Conservation (phyloP, 1,140 invertebrate species). For the Meloidogyne hapla region DNA sequence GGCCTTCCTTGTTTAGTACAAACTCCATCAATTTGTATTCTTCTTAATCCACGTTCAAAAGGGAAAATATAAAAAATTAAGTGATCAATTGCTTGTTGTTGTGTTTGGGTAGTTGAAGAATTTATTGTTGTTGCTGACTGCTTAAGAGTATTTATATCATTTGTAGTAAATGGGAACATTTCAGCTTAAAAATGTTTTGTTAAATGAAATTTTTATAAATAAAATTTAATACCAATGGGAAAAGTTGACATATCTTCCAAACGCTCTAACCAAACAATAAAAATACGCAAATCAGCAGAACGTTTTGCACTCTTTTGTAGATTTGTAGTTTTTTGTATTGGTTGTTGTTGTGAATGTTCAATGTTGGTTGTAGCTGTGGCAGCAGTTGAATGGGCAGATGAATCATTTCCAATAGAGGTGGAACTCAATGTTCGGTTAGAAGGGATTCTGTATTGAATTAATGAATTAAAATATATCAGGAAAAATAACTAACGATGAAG, state of each 20-base stretch:
- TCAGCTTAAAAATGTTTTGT: conserved; percentile 20
- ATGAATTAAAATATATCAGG: no score
- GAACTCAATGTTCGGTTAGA: conserved; percentile 19
- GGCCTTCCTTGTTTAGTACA: conserved; percentile 52
- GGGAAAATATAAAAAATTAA: conserved; percentile 38
- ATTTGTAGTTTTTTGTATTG: background rate
- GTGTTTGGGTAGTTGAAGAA: background rate
- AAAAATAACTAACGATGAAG: background rate
- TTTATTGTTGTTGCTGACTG: background rate
- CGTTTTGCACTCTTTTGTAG: conserved; percentile 31
- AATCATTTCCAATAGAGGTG: conserved; percentile 2
- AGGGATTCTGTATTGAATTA: background rate
- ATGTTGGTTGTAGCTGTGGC: conserved; percentile 20
- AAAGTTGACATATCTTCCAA: conserved; percentile 47
- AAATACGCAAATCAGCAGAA: conserved; percentile 39
- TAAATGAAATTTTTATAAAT: background rate
- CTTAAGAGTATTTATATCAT: background rate
- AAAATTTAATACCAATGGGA: conserved; percentile 32
- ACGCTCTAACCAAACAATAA: conserved; percentile 52
- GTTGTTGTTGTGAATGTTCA: conserved; percentile 10
- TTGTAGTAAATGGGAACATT: conserved; percentile 18
- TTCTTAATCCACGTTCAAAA: conserved; percentile 39
- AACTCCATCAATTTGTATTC: conserved; percentile 43
- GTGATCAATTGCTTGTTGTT: conserved; percentile 16
- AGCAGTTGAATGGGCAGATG: background rate